Evolutionary conservation across 2,797 vertebrate genomes (phyloP).

Genomic region (Amblyopsis hoosieri): DNA sequence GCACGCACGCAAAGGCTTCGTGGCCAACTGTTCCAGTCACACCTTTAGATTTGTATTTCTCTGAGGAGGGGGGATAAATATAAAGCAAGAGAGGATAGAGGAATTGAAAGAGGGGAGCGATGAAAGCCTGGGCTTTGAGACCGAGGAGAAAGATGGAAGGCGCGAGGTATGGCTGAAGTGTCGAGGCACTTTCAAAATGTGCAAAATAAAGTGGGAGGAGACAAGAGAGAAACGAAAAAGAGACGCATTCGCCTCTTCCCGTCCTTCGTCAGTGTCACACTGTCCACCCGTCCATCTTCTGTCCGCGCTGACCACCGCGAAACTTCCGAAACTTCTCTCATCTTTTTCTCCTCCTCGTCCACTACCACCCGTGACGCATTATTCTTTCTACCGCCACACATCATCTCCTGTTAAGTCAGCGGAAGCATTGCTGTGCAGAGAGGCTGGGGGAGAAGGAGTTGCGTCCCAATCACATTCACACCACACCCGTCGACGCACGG

Average conservation of each 20-base stretch:
- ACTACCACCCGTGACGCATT: background rate
- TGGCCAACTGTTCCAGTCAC: no score
- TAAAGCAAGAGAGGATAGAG: no score
- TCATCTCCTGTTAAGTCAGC: no score
- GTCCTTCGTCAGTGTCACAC: constrained; percentile 14
- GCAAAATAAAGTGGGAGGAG: no score
- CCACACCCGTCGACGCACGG: background rate
- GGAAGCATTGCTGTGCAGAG: constrained; percentile 4
- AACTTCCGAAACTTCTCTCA: constrained; percentile 34
- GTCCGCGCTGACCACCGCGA: constrained; percentile 16
- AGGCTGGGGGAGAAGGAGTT: constrained; percentile 18
- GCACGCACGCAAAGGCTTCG: no score
- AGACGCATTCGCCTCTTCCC: background rate
- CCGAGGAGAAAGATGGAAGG: background rate
- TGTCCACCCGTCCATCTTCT: background rate
- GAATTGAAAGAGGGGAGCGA: no score
- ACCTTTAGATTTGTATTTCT: no score
- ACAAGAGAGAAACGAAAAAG: no score
- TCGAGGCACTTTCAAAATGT: constrained; percentile 15
- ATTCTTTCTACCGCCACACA: background rate
- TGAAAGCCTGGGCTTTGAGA: no score
- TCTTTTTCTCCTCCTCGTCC: background rate
- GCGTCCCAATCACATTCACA: background rate
- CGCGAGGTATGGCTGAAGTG: constrained; percentile 18
- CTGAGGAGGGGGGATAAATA: no score